These are phyloP conservation scores for Tinea semifulvella DNA, from an alignment of 2,888 invertebrate genomes.

Conservation along the genomic window DNA sequence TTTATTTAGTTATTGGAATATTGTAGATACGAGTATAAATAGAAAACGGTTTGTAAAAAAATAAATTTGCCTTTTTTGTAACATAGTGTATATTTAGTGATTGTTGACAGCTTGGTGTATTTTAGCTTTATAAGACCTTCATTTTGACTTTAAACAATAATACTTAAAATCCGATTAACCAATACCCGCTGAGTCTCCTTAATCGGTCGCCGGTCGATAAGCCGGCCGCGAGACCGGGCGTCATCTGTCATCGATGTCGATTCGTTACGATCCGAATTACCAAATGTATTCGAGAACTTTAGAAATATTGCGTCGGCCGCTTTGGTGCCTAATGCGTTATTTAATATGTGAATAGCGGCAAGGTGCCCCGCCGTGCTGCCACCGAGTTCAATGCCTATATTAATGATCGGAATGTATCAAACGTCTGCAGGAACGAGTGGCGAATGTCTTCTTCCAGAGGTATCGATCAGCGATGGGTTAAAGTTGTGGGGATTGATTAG, in stretches of 20 bases:
- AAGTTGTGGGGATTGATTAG: constrained; percentile 10
- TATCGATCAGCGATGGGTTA: constrained; percentile 7
- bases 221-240: constrained; percentile 8
- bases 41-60: no score
- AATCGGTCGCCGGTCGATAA: constrained; percentile 13
- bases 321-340: constrained; percentile 14
- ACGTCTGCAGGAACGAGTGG: constrained; percentile 7
- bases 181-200: constrained; percentile 10
- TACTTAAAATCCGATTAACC: constrained; percentile 14
- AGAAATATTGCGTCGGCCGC: constrained; percentile 14
- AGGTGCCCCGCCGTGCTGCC: constrained; percentile 12
- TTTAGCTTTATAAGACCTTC: no score
- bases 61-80: no score
- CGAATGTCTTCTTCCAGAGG: constrained; percentile 12
- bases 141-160: constrained; percentile 10
- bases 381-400: constrained; percentile 14
- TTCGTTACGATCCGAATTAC: constrained; percentile 14
- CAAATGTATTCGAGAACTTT: constrained; percentile 14
- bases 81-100: no score
- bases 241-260: constrained; percentile 14
- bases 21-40: no score
- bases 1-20: no score
- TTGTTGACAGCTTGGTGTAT: no score
- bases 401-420: constrained; percentile 14
- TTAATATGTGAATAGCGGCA: constrained; percentile 13